Conservation (phyloP, 2,888 invertebrate species). For the Drosophila rellima region DNA sequence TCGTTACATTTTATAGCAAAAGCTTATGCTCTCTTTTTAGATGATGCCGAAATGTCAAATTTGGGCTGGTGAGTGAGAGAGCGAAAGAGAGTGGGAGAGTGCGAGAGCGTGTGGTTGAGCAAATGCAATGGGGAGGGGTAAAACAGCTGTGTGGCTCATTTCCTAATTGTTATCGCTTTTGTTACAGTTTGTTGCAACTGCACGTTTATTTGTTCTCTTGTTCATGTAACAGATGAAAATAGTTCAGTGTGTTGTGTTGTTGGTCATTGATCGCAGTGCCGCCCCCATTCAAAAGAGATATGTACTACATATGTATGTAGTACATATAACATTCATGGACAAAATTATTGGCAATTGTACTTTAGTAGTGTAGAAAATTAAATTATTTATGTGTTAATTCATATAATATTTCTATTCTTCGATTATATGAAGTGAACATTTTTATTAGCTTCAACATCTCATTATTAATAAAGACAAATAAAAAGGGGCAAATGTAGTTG, state of each 20-base stretch:
- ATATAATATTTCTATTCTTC: too few species aligned
- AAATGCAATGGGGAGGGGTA: not conserved
- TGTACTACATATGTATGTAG: too few species aligned
- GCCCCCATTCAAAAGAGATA: conserved; percentile 38
- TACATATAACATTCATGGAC: not conserved
- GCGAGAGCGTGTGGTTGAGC: not conserved
- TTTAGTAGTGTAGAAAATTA: too few species aligned
- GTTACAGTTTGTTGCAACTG: conserved; percentile 9
- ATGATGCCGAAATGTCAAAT: conserved; percentile 27
- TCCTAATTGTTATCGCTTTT: conserved; percentile 44
- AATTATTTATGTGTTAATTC: too few species aligned
- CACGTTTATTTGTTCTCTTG: conserved; percentile 10
- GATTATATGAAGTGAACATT: too few species aligned
- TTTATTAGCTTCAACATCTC: too few species aligned
- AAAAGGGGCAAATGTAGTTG: too few species aligned
- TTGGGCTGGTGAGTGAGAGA: not conserved
- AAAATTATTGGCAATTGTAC: too few species aligned
- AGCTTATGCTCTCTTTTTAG: conserved; percentile 22
- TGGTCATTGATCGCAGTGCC: conserved; percentile 31
- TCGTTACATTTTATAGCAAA: conserved; percentile 32
- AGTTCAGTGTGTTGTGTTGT: conserved; percentile 15
- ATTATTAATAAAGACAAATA: too few species aligned
- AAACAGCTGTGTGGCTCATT: conserved; percentile 34
- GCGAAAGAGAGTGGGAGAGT: conserved; percentile 4
- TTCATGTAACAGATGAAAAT: conserved; percentile 12